These are phyloP conservation scores for Diplolepis rosae DNA, from an alignment of 2,888 invertebrate genomes.

Conservation along the genomic window DNA sequence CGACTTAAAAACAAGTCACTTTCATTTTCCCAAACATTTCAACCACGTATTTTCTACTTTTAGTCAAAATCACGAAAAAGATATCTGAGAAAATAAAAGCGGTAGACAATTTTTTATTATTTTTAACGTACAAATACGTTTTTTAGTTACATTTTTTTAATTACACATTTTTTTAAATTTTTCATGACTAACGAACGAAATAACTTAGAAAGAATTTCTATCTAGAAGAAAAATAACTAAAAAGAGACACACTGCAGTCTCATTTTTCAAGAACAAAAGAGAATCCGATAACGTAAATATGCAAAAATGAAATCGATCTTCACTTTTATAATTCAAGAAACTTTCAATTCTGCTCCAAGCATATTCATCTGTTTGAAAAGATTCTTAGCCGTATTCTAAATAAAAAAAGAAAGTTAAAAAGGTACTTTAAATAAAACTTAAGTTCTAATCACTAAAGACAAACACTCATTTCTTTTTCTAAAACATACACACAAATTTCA, in stretches of 20 bases:
- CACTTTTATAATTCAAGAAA: not conserved
- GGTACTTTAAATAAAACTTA: conserved; percentile 21
- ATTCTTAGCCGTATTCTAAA: conserved; percentile 24
- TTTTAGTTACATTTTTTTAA: conserved; percentile 2
- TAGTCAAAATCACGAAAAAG: not conserved
- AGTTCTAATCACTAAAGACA: not conserved
- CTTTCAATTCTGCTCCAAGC: conserved; percentile 12
- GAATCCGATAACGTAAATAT: not conserved
- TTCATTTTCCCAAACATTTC: not conserved
- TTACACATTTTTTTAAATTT: not conserved
- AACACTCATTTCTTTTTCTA: not conserved
- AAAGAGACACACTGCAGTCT: not conserved
- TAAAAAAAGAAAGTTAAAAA: conserved; percentile 19
- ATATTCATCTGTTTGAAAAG: conserved; percentile 1
- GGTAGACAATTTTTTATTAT: not conserved
- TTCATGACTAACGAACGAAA: conserved; percentile 11
- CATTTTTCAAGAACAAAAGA: not conserved
- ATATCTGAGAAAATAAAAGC: conserved; percentile 5
- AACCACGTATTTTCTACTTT: not conserved
- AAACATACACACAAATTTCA: conserved; percentile 4
- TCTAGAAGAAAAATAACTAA: conserved; percentile 1
- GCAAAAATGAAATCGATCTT: not conserved
- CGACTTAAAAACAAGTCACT: conserved; percentile 1
- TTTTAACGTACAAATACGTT: conserved; percentile 13
- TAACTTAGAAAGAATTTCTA: conserved; percentile 18